Conservation (phyloP, 2,113 vertebrate genomes). For the Monarcha castaneiventris region DNA sequence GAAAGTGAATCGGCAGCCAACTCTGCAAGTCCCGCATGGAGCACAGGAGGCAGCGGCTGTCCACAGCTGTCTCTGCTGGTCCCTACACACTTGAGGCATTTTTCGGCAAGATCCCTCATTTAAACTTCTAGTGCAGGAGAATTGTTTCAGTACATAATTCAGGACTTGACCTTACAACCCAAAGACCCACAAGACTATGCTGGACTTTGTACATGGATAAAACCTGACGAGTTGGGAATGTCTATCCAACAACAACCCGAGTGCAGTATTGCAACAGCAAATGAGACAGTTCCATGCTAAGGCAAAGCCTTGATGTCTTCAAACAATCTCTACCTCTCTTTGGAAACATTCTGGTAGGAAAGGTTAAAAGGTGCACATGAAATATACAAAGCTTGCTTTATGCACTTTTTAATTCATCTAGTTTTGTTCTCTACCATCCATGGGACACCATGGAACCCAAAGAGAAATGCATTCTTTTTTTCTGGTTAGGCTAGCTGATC, state of each 20-base stretch:
- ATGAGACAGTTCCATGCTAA: background rate
- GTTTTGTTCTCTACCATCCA: background rate
- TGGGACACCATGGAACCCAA: background rate
- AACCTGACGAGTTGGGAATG: accelerated
- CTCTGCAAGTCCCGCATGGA: accelerated
- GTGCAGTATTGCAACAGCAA: background rate
- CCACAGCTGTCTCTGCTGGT: background rate
- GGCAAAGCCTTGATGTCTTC: background rate
- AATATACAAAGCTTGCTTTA: background rate
- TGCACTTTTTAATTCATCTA: background rate
- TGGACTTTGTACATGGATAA: background rate
- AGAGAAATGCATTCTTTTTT: background rate
- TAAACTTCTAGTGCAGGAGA: background rate
- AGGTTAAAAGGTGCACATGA: background rate
- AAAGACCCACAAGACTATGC: background rate
- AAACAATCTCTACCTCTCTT: background rate
- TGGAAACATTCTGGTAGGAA: background rate
- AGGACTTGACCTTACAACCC: background rate
- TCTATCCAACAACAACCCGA: background rate
- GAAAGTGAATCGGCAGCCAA: background rate
- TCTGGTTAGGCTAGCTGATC: background rate
- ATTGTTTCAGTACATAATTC: background rate
- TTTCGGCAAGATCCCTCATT: background rate
- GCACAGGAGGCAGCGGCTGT: accelerated
- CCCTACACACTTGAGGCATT: background rate